These are phyloP conservation scores for Xerus inauris DNA, from an alignment of 2,113 vertebrate genomes.

Conservation along the genomic window DNA sequence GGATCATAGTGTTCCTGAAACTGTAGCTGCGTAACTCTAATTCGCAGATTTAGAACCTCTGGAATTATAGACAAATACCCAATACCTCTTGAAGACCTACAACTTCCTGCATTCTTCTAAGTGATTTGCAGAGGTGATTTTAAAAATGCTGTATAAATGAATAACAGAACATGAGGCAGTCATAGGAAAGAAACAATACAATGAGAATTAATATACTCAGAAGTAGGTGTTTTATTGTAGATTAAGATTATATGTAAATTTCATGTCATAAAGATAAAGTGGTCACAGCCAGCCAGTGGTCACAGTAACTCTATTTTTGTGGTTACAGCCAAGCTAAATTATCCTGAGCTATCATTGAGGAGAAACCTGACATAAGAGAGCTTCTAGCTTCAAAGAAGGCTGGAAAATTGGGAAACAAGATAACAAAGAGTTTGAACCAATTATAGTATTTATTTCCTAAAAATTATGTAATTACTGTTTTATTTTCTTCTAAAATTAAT, in stretches of 20 bases:
- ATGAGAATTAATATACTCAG: neutral
- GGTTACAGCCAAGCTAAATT: neutral
- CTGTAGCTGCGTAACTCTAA: no score
- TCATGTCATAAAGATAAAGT: neutral
- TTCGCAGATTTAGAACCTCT: no score
- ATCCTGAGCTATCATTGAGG: neutral
- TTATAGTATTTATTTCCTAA: neutral
- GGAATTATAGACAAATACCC: no score
- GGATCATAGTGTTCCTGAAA: no score
- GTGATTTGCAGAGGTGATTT: neutral
- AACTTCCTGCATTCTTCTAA: no score
- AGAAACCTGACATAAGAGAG: neutral
- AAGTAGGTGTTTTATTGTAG: neutral
- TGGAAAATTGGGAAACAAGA: neutral
- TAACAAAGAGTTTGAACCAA: neutral
- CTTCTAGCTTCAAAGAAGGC: neutral
- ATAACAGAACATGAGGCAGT: neutral
- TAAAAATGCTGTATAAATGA: neutral
- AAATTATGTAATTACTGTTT: neutral
- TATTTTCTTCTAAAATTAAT: neutral
- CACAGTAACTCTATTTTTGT: neutral
- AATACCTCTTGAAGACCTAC: neutral
- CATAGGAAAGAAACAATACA: neutral
- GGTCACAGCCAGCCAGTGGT: neutral
- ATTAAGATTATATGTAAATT: no score